Conservation (phyloP, 2,888 invertebrate genomes). For the Himalopsyche tibetana region DNA sequence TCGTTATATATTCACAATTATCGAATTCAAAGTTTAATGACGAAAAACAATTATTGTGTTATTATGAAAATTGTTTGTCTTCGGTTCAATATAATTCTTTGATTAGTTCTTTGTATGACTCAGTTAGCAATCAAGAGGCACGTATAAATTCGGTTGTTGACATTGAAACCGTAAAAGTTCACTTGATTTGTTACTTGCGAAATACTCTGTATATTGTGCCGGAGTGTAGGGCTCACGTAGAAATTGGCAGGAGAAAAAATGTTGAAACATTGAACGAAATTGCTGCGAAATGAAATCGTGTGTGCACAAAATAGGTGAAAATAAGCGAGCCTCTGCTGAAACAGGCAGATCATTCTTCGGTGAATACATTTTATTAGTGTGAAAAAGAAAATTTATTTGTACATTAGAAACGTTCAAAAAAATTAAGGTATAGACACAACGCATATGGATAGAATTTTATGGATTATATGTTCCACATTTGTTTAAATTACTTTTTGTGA, state of each 20-base stretch:
- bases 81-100: too few species aligned
- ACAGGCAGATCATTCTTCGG: slow-evolving; percentile 25
- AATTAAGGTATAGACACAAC: too few species aligned
- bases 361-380: slow-evolving; percentile 1
- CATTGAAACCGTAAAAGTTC: neutral
- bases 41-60: too few species aligned
- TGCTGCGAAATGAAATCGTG: slow-evolving; percentile 14
- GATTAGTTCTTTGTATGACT: too few species aligned
- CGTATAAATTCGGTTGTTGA: too few species aligned
- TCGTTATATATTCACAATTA: too few species aligned
- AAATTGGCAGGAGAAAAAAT: slow-evolving; percentile 21
- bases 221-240: slow-evolving; percentile 18
- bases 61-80: too few species aligned
- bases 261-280: slow-evolving; percentile 34
- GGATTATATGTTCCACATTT: too few species aligned
- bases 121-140: too few species aligned
- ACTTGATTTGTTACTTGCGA: neutral
- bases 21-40: too few species aligned
- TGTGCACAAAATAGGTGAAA: slow-evolving; percentile 22
- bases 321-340: neutral
- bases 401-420: neutral
- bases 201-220: neutral
- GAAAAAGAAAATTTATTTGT: neutral
- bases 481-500: too few species aligned
- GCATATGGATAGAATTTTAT: too few species aligned